Percentiles rank a stretch among this genome's conserved stretches.
Evolutionary conservation across 92 coral and sea anemone species (phyloP).

Genomic region (Epizoanthus stellaris): DNA sequence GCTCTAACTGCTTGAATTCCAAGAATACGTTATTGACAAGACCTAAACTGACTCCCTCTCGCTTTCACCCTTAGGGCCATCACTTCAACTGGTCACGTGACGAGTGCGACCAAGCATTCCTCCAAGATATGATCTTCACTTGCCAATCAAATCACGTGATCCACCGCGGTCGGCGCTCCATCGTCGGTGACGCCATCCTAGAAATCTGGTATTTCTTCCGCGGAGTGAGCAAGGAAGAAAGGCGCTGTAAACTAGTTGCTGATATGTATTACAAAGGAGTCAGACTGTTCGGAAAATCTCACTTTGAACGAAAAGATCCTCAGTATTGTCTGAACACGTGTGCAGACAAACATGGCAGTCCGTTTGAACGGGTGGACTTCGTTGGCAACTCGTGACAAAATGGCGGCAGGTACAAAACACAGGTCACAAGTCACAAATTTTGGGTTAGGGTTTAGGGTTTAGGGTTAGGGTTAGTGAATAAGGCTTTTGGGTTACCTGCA

Average conservation of each 20-base stretch:
- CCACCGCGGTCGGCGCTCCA: constrained; percentile 73
- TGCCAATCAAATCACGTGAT: constrained; percentile 66
- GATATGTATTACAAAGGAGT: constrained; percentile 89
- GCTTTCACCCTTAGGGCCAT: constrained; percentile 69
- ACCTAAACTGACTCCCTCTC: no score
- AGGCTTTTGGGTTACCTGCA: no score
- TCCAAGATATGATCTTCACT: constrained; percentile 81
- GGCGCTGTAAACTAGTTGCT: constrained; percentile 90
- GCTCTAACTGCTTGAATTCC: no score
- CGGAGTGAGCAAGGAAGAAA: constrained; percentile 85
- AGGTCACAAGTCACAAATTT: no score
- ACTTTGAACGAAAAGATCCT: constrained; percentile 88
- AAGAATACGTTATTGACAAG: no score
- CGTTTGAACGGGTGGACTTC: constrained; percentile 60
- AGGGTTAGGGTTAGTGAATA: no score
- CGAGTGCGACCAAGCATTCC: constrained; percentile 90
- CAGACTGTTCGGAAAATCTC: constrained; percentile 87
- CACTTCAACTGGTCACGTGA: constrained; percentile 98
- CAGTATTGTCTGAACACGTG: constrained; percentile 85
- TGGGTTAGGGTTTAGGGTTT: no score
- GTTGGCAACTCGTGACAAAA: constrained; percentile 31
- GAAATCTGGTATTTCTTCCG: constrained; percentile 98
- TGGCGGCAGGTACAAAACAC: neutral
- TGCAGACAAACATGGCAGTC: constrained; percentile 96
- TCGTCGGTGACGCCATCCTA: constrained; percentile 82